Base-by-base conservation (phyloP, 2,888 invertebrate species). In the Graphium colonna region DNA sequence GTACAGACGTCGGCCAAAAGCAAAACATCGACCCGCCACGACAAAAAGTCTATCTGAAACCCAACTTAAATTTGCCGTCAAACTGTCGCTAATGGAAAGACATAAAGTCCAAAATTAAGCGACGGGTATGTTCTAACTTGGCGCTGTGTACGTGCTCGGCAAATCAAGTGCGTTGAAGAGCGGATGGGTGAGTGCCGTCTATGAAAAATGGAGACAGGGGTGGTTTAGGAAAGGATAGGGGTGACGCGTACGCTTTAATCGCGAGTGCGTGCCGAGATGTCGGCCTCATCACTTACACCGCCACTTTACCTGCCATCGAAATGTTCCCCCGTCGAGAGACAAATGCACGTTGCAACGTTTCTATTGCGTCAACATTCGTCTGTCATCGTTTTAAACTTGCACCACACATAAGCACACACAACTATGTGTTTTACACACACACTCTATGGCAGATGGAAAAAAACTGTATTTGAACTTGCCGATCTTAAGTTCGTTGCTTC, bases 151-250 rank as follows among this genome's bases (percentile, higher is more conserved):
- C 87, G 87, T 87, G 87, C 86, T 79, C 77, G 68, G 86, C 81
- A 88, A 88, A 89, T 89, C 86, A 87, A 88, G 87, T 86, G 77
- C 73, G 76, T 79, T 83, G 77, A 80, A 84, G 84, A 82, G 83
- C 75, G 79, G 84, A 85, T 79, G 82, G 79, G 75, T 79, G 77
- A 73, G 69, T 58, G 64, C 65, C 77, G 78, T 77, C 78, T 82
- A 84, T 85, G 86, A 88, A 88, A 87, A 88, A 86, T 86, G 83
- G 84, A 82, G 84, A 80, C 73, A 73, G 75, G 86, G 83, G 83
- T 73, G 80, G 79, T 79, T 81, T 76, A 71, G 73, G 73, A 57
- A 12, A 57, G 60, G 62, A 64, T 62, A 78, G 81, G 79, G 78
- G 70, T 67, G 73, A 67, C 69, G 65, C 73, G 31, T 80, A 81